Base-by-base conservation (phyloP, 2,113 vertebrate genomes). In the Platichthys stellatus region DNA sequence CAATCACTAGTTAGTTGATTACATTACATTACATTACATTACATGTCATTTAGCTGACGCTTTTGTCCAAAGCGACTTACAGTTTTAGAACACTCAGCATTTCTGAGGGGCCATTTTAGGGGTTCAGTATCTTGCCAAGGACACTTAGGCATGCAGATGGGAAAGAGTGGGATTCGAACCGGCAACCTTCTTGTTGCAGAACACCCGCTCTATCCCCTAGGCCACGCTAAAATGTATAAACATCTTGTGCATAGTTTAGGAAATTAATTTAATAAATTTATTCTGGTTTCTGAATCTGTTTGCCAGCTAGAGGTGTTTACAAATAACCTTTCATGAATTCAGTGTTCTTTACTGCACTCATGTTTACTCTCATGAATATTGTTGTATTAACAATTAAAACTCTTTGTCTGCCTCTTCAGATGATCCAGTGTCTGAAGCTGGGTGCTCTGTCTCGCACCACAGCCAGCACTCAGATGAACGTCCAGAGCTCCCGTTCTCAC, bases 391-490 rank as follows among this genome's bases (percentile, higher is more conserved):
- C 59, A 57, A 45, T 21, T 28, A 23, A 68, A 35, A 28, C 20
- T 72, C 43, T 35, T 40, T 69, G 17, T 81, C 24, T 31, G n/a
- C 13, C 51, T 70, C 31, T 83, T n/a, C 74, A 99, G 98, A 98
- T 99, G 98, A 95, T 99, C 92, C 98, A 99, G 93, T 98, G 97
- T 89, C 87, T 99, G 90, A 98, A 99, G 90, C 84, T 99, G 85
- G 98, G 98, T 0, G 98, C 98, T 78, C 89, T 99, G 74, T 99
- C 95, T 62, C 96, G 97, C 64, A 98, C 97, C 80, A 99, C 97
- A 0, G 97, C 97, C 76, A 99, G 98, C 90, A 99, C 98, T 12
- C 97, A 99, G 94, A 99, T 99, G 98, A 99, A 99, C 2, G 98
- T 99, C 26, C 98, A 99, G 94, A 99, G 98, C 93, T 99, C 98